phyloP scores from a whole-genome alignment of 1,140 invertebrate genomes.

The Nephila pilipes region DNA sequence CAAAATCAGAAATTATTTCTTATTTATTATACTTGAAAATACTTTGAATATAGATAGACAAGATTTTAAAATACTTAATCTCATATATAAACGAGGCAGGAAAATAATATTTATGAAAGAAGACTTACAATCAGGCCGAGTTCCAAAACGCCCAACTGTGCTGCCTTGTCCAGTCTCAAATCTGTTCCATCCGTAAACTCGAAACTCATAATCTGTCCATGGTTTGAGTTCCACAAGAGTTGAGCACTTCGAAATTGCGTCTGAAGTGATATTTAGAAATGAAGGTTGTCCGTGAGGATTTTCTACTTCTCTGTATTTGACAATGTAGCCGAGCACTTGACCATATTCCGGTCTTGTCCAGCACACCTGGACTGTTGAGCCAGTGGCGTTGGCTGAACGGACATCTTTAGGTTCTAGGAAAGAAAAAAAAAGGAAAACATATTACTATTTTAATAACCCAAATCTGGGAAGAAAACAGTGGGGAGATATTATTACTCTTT shows the following conservation, averaged over 20 bases:
- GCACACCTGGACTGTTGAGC: constrained; percentile 71
- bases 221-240: constrained; percentile 61
- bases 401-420: constrained; percentile 73
- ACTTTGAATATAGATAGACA: too few relatives aligned
- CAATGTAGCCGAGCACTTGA: constrained; percentile 67
- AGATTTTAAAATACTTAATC: too few relatives aligned
- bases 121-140: constrained; percentile 78
- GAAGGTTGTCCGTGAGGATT: constrained; percentile 35
- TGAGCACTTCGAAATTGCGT: constrained; percentile 58
- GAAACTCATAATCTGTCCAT: constrained; percentile 77
- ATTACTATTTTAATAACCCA: background rate
- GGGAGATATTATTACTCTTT: too few relatives aligned
- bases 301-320: constrained; percentile 69
- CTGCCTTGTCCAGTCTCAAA: constrained; percentile 77
- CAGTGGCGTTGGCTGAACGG: constrained; percentile 62
- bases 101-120: background rate
- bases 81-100: too few relatives aligned
- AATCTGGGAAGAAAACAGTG: too few relatives aligned
- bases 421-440: background rate
- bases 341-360: constrained; percentile 73
- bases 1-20: too few relatives aligned
- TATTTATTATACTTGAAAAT: too few relatives aligned
- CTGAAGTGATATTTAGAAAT: constrained; percentile 69
- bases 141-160: constrained; percentile 73
- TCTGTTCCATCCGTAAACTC: constrained; percentile 77